Percentiles rank a stretch among this genome's conserved stretches.
Evolutionary conservation across 2,797 vertebrate species (phyloP).

Genomic region (Erithacus rubecula): DNA sequence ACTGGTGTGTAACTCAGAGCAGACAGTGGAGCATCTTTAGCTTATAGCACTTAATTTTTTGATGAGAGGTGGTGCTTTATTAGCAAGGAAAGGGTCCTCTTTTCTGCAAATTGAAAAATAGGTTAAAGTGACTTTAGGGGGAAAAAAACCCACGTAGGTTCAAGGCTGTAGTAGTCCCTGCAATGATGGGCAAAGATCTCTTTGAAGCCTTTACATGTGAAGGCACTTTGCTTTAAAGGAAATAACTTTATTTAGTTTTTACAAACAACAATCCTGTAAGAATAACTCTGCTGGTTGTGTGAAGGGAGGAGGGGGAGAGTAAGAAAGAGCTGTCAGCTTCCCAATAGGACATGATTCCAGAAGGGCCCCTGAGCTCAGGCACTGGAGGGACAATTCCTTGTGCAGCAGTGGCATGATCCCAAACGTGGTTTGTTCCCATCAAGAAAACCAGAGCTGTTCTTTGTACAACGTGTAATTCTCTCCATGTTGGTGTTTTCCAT

Average conservation of each 20-base stretch:
- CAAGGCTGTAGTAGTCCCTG: not conserved
- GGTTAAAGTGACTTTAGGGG: not conserved
- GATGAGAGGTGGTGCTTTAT: not conserved
- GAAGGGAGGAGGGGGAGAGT: not conserved
- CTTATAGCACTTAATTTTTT: not conserved
- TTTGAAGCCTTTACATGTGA: not conserved
- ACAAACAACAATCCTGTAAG: not conserved
- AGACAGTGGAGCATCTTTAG: not conserved
- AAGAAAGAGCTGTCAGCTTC: not conserved
- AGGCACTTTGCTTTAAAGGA: not conserved
- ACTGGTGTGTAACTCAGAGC: not conserved
- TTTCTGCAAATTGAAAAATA: not conserved
- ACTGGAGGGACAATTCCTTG: slow-evolving; percentile 42
- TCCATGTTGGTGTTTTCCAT: slow-evolving; percentile 18
- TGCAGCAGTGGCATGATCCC: not conserved
- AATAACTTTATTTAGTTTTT: not conserved
- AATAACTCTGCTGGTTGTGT: not conserved
- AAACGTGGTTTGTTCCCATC: not conserved
- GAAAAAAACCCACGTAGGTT: accelerated
- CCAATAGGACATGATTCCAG: not conserved
- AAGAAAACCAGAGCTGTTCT: not conserved
- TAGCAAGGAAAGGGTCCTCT: not conserved
- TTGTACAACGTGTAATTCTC: not conserved
- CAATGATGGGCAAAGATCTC: not conserved
- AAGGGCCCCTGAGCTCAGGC: slow-evolving; percentile 42